These are phyloP conservation scores for Gila orcuttii DNA, from an alignment of 2,113 vertebrate species.

Conservation along the genomic window DNA sequence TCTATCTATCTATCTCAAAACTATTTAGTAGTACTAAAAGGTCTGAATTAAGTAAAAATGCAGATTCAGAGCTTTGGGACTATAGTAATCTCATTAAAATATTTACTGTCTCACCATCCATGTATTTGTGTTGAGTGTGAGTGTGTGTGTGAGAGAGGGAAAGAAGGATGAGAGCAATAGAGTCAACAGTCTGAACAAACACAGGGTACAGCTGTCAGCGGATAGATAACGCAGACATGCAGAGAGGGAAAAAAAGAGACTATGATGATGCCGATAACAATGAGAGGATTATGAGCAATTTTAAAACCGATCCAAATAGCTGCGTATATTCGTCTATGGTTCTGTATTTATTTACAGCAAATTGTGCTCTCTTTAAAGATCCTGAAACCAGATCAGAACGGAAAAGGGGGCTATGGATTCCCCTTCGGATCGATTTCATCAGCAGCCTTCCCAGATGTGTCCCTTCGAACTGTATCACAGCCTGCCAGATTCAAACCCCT, in stretches of 20 bases:
- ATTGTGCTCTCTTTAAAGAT: conserved; percentile 37
- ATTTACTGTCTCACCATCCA: conserved; percentile 53
- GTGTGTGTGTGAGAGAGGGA: conserved; percentile 52
- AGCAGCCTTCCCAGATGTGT: conserved; percentile 65
- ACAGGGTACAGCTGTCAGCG: conserved; percentile 78
- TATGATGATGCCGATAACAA: conserved; percentile 58
- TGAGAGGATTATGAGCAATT: conserved; percentile 33
- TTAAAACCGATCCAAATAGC: conserved; percentile 34
- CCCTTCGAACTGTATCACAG: conserved; percentile 65
- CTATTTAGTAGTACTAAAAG: not conserved
- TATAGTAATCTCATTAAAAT: conserved; percentile 60
- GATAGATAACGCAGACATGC: conserved; percentile 74
- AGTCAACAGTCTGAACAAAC: conserved; percentile 82
- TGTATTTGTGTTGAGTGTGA: conserved; percentile 60
- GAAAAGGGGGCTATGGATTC: conserved; percentile 72
- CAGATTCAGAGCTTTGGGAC: conserved; percentile 38
- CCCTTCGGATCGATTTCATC: conserved; percentile 71
- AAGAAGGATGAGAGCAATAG: conserved; percentile 63
- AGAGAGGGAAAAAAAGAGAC: conserved; percentile 66
- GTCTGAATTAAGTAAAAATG: conserved; percentile 13
- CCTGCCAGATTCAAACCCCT: conserved; percentile 61
- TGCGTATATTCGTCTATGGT: not conserved
- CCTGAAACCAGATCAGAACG: conserved; percentile 48
- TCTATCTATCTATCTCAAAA: not conserved
- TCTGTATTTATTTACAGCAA: not conserved